Evolutionary conservation across 2,797 vertebrate species (phyloP).

Genomic region (Leptodactylus fallax): DNA sequence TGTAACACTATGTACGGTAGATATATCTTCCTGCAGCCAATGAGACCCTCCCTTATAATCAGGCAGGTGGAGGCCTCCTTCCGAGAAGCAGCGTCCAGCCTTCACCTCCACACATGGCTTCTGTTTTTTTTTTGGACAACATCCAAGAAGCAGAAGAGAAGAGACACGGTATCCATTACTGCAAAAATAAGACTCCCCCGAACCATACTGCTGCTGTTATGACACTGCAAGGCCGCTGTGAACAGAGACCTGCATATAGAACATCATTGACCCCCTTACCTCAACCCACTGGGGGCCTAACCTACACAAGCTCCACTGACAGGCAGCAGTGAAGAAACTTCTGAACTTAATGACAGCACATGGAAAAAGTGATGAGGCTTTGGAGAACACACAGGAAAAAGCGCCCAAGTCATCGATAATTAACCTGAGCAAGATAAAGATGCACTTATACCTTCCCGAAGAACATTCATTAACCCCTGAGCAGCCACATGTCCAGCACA

Average conservation of each 20-base stretch:
- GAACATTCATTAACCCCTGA: neutral
- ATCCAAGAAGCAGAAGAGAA: constrained; percentile 47
- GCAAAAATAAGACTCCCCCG: constrained; percentile 43
- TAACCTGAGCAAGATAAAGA: neutral
- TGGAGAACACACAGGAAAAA: constrained; percentile 17
- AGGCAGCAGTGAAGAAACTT: neutral
- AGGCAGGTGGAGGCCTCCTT: constrained; percentile 41
- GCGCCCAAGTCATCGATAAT: neutral
- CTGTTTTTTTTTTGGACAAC: constrained; percentile 27
- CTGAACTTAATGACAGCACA: constrained; percentile 1
- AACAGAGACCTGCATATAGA: neutral
- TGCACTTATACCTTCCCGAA: neutral
- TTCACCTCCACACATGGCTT: constrained; percentile 54
- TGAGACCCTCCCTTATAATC: neutral
- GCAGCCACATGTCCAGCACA: neutral
- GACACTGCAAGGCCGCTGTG: neutral
- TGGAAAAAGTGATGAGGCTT: constrained; percentile 43
- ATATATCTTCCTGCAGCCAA: neutral
- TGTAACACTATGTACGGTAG: neutral
- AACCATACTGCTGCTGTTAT: neutral
- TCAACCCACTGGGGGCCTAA: neutral
- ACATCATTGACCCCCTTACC: constrained; percentile 29
- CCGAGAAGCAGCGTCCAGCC: constrained; percentile 35
- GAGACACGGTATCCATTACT: constrained; percentile 24
- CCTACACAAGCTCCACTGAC: constrained; percentile 28